These are phyloP conservation scores for Turnix velox DNA, from an alignment of 2,113 vertebrate species.

Conservation along the genomic window DNA sequence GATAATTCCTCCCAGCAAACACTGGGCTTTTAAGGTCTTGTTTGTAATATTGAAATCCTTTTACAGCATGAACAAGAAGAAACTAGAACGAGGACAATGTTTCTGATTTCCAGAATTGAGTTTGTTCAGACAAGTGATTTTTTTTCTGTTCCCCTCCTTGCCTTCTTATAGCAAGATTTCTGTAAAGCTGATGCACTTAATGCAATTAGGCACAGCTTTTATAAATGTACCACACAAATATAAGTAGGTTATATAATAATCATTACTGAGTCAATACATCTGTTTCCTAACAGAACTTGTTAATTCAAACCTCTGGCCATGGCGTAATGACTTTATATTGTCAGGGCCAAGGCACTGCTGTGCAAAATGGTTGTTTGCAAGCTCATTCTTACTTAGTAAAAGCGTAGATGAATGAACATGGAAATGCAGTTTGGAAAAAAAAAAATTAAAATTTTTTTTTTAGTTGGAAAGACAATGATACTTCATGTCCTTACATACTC, in stretches of 20 bases:
- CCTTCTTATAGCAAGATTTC: background rate
- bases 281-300: background rate
- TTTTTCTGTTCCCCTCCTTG: fast-evolving
- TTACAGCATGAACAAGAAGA: background rate
- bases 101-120: background rate
- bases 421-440: background rate
- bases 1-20: background rate
- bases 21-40: background rate
- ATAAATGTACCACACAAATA: background rate
- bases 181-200: background rate
- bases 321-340: background rate
- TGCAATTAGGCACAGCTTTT: background rate
- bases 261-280: background rate
- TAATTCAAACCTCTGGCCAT: background rate
- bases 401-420: background rate
- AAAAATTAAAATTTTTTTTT: background rate
- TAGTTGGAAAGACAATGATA: background rate
- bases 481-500: background rate
- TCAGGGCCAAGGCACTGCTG: background rate
- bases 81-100: background rate
- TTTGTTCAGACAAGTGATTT: background rate
- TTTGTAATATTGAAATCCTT: background rate
- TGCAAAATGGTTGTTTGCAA: background rate
- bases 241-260: background rate
- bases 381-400: background rate